Evolutionary conservation across 2,888 invertebrate genomes (phyloP), one percentile per base, ranked within the genome.

Genomic region (Timema cristinae): DNA sequence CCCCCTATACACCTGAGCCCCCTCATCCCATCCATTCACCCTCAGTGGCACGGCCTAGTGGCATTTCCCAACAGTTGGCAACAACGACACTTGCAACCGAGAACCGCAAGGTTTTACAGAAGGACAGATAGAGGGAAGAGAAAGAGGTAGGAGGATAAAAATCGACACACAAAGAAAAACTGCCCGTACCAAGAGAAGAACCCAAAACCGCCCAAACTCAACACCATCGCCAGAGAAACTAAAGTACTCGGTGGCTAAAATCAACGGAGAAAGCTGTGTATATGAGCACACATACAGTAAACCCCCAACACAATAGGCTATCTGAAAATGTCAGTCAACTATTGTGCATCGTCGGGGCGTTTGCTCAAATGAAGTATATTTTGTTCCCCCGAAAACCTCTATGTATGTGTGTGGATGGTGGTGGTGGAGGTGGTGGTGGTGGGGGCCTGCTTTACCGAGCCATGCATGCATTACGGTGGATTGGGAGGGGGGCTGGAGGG

Each of bases 321-420:
- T 73, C 71, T 73, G 73, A 73, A 73, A 73, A 72, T 72, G 73
- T 73, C 73, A 73, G 73, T 73, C 73, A 72, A 72, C 73, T 72
- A 73, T 73, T 73, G 73, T 73, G 63, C 69, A 71, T 68, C 32
- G 32, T 70, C 71, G 71, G 73, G 73, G 73, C 73, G 73, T 73
- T 71, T 70, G 72, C 74, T 72, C 74, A 74, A 74, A 74, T 74
- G 74, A 74, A 74, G 74, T 74, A 74, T 74, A 72, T 74, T 74
- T 74, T 72, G 74, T 72, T 72, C 70, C 73, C 71, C 32, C 32
- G 4, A 32, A 32, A 32, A 32, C 32, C 32, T 32, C 32, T 32
- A 32, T 32, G 32, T 32, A 32, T 32, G 32, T 32, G 32, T 32
- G 32, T 32, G 32, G 32, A 4, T 32, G 32, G 32, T n/a, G 32